Evolutionary conservation across 1,140 invertebrate genomes (phyloP).

Genomic region (Drosophila seguyi): DNA sequence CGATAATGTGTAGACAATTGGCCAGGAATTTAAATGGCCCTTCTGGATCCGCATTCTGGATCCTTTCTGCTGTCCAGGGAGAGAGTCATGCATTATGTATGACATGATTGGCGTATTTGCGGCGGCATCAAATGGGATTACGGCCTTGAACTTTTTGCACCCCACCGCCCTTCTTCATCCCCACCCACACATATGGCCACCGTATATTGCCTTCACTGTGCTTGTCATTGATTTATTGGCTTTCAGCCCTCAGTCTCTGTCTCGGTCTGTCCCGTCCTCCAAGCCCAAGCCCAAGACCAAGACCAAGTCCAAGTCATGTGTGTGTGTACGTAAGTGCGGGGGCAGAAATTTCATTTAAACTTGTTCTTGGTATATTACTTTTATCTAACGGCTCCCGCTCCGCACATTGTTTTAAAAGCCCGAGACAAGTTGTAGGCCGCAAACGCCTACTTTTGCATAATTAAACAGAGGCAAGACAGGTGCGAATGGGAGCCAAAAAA

Average conservation of each 20-base stretch:
- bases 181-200: constrained; percentile 16
- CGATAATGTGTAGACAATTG: constrained; percentile 57
- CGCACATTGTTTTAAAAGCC: constrained; percentile 49
- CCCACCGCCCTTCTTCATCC: background rate
- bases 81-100: constrained; percentile 69
- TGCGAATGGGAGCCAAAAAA: constrained; percentile 47
- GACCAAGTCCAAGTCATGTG: constrained; percentile 20
- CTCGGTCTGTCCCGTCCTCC: background rate
- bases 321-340: constrained; percentile 4
- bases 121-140: constrained; percentile 76
- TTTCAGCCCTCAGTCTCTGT: constrained; percentile 31
- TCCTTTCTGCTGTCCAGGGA: constrained; percentile 15
- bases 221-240: constrained; percentile 81
- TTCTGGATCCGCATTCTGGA: background rate
- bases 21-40: constrained; percentile 45
- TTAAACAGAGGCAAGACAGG: constrained; percentile 62
- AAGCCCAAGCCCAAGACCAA: constrained; percentile 2
- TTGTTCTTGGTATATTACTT: constrained; percentile 68
- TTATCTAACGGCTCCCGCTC: constrained; percentile 32
- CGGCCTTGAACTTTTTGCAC: constrained; percentile 74
- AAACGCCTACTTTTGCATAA: constrained; percentile 68
- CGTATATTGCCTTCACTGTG: constrained; percentile 35
- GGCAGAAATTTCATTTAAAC: constrained; percentile 70
- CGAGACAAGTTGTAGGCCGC: constrained; percentile 54
- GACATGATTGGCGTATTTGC: constrained; percentile 79